Evolutionary conservation across 2,113 vertebrate genomes (phyloP).

Genomic region (Hyperoodon ampullatus): DNA sequence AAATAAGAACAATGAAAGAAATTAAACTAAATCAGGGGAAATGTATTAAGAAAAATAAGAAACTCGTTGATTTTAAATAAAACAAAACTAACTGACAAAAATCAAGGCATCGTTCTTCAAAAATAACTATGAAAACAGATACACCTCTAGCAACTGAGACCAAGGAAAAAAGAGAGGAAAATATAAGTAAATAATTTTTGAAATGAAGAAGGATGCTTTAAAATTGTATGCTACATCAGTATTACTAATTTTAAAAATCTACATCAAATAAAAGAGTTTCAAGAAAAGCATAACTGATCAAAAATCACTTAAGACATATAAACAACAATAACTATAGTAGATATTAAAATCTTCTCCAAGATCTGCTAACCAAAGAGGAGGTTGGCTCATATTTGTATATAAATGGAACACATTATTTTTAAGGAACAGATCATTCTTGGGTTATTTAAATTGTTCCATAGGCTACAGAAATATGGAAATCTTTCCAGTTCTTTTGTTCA

Average conservation of each 20-base stretch:
- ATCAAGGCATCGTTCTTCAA: not conserved
- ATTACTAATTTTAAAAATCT: not conserved
- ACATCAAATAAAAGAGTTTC: not conserved
- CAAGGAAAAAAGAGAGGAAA: not conserved
- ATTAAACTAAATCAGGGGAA: not conserved
- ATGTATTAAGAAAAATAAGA: not conserved
- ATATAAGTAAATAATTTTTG: not conserved
- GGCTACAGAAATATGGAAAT: not conserved
- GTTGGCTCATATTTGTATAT: not conserved
- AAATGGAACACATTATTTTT: not conserved
- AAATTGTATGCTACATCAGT: not conserved
- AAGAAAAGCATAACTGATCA: not conserved
- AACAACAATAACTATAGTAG: not conserved
- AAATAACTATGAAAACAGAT: not conserved
- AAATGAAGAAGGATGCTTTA: not conserved
- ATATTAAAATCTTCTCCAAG: slow-evolving; percentile 2
- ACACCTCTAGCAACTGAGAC: not conserved
- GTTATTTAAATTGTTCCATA: not conserved
- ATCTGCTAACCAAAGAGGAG: not conserved
- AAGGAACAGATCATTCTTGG: not conserved
- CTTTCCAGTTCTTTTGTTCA: not conserved
- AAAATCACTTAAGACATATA: not conserved
- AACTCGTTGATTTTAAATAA: not conserved
- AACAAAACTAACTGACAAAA: not conserved
- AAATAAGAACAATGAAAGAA: not conserved